Conservation (phyloP, 2,888 invertebrate genomes). For the Euclidia mi region DNA sequence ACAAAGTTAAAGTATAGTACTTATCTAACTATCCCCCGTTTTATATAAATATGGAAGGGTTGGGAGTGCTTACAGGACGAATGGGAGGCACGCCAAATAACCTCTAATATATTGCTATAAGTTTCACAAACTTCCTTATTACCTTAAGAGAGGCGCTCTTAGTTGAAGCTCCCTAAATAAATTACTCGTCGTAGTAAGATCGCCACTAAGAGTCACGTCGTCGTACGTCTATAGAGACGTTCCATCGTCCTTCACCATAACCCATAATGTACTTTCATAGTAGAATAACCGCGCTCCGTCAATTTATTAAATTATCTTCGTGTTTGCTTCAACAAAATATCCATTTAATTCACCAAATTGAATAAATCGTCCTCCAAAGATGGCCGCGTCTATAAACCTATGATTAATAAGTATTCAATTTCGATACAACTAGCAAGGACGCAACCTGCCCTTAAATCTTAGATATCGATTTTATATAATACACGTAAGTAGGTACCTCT, state of each 20-base stretch:
- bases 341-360: constrained; percentile 18
- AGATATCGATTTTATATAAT: constrained; percentile 43
- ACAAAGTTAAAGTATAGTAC: background rate
- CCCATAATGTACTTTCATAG: constrained; percentile 18
- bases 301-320: constrained; percentile 10
- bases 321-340: constrained; percentile 15
- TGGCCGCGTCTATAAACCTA: constrained; percentile 22
- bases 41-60: background rate
- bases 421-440: constrained; percentile 33
- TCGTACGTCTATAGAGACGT: constrained; percentile 40
- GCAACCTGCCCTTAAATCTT: constrained; percentile 31
- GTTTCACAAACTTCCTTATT: constrained; percentile 57
- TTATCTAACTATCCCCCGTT: background rate
- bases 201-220: constrained; percentile 34
- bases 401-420: constrained; percentile 38
- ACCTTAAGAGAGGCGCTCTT: constrained; percentile 51
- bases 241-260: constrained; percentile 12
- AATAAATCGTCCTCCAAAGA: constrained; percentile 27
- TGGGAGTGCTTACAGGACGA: constrained; percentile 21
- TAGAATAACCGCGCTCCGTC: constrained; percentile 3
- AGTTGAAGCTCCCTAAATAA: constrained; percentile 40
- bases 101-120: constrained; percentile 59
- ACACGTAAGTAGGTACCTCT: constrained; percentile 35
- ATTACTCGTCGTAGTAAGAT: constrained; percentile 30
- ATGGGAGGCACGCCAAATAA: constrained; percentile 50